Conservation (phyloP, 1,140 invertebrate species). For the Leptopilina boulardi region DNA sequence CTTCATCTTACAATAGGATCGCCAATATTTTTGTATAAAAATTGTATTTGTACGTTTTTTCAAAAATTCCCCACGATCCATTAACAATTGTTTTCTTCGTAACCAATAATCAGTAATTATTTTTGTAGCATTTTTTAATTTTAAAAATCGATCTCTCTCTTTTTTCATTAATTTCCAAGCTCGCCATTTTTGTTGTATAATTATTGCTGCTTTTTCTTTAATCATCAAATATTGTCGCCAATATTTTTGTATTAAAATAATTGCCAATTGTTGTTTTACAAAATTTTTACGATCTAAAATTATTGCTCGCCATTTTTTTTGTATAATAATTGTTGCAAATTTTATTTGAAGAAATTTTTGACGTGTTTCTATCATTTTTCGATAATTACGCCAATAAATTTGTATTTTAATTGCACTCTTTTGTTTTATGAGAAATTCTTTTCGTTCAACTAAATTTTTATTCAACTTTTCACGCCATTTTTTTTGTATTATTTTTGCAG, state of each 20-base stretch:
- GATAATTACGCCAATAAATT: too few species aligned
- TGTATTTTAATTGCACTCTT: too few species aligned
- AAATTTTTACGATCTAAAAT: slow-evolving; percentile 57
- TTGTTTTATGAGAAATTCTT: too few species aligned
- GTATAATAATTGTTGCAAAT: too few species aligned
- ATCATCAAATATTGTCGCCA: slow-evolving; percentile 67
- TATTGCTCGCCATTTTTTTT: neutral
- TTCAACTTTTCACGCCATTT: too few species aligned
- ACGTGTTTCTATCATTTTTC: too few species aligned
- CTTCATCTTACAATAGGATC: slow-evolving; percentile 42
- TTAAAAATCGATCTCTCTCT: slow-evolving; percentile 69
- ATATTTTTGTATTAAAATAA: slow-evolving; percentile 70
- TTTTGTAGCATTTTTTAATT: slow-evolving; percentile 58
- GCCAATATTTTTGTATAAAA: slow-evolving; percentile 62
- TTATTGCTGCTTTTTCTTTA: slow-evolving; percentile 61
- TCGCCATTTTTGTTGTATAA: slow-evolving; percentile 59
- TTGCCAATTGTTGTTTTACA: slow-evolving; percentile 48
- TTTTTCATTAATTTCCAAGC: slow-evolving; percentile 75
- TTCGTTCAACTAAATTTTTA: too few species aligned
- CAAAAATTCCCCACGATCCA: slow-evolving; percentile 50
- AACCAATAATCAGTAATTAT: slow-evolving; percentile 61
- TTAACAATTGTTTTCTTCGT: slow-evolving; percentile 35
- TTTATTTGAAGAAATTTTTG: too few species aligned
- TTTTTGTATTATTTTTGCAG: slow-evolving; percentile 64
- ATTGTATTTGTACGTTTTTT: slow-evolving; percentile 37